These are phyloP conservation scores for Nemotelus pantherinus DNA, from an alignment of 2,888 invertebrate species.

Conservation along the genomic window DNA sequence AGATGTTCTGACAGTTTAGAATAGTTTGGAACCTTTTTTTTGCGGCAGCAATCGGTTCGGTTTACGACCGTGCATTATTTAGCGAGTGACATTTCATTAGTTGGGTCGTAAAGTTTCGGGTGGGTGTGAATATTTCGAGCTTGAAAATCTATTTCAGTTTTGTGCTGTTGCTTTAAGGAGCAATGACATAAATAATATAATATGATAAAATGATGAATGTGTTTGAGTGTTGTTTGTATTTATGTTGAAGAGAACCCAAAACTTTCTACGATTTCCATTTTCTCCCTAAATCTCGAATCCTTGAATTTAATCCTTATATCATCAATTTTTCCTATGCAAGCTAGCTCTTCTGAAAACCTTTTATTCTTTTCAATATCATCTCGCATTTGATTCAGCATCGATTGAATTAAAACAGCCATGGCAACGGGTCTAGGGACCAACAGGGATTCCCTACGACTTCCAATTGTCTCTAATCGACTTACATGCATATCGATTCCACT, in stretches of 20 bases:
- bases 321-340: not conserved
- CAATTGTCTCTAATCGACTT: too few species aligned
- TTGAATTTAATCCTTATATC: not conserved
- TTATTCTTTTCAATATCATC: not conserved
- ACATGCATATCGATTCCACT: not conserved
- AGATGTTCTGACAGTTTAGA: not conserved
- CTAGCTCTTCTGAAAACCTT: too few species aligned
- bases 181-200: too few species aligned
- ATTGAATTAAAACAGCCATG: not conserved
- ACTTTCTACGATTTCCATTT: too few species aligned
- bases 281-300: too few species aligned
- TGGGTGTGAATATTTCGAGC: not conserved
- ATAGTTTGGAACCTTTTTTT: slow-evolving; percentile 18
- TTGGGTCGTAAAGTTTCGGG: slow-evolving; percentile 6
- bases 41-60: not conserved
- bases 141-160: too few species aligned
- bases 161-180: too few species aligned
- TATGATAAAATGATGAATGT: too few species aligned
- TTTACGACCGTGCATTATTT: slow-evolving; percentile 23
- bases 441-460: not conserved
- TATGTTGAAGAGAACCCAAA: too few species aligned
- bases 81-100: slow-evolving; percentile 26
- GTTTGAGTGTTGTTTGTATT: too few species aligned
- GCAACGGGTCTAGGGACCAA: not conserved
- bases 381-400: not conserved